Conservation (phyloP, 2,888 invertebrate species). For the Eulithis testata region DNA sequence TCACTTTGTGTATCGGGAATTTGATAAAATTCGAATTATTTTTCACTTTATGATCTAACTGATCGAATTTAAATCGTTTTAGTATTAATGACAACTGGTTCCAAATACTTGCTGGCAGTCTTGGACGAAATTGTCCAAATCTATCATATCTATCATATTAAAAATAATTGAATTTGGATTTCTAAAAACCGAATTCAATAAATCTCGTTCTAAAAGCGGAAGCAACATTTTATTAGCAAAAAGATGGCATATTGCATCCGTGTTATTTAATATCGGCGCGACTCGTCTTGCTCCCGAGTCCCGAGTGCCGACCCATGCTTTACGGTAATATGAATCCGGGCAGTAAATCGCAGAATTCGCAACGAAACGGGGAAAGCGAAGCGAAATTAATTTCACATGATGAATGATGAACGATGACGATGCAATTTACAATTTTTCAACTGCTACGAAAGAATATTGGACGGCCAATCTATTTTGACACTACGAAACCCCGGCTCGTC, state of each 20-base stretch:
- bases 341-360: slow-evolving; percentile 74
- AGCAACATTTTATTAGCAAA: slow-evolving; percentile 32
- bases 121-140: too few species aligned
- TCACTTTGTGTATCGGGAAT: too few species aligned
- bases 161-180: not conserved
- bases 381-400: slow-evolving; percentile 79
- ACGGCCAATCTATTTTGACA: slow-evolving; percentile 47
- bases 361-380: slow-evolving; percentile 64
- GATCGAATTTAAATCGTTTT: too few species aligned
- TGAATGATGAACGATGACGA: slow-evolving; percentile 80
- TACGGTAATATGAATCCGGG: slow-evolving; percentile 65
- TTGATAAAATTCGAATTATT: too few species aligned
- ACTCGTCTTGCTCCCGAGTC: slow-evolving; percentile 50
- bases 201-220: slow-evolving; percentile 31
- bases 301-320: slow-evolving; percentile 50
- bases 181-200: slow-evolving; percentile 14
- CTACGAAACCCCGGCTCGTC: slow-evolving; percentile 1
- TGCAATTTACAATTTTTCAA: slow-evolving; percentile 74
- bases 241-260: slow-evolving; percentile 41
- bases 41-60: too few species aligned
- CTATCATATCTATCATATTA: too few species aligned
- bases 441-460: slow-evolving; percentile 55
- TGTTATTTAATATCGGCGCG: slow-evolving; percentile 60
- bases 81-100: too few species aligned
- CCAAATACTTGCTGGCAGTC: too few species aligned